phyloP scores from a whole-genome alignment of 2,113 vertebrate genomes.

The zebrafish (Danio rerio) region DNA sequence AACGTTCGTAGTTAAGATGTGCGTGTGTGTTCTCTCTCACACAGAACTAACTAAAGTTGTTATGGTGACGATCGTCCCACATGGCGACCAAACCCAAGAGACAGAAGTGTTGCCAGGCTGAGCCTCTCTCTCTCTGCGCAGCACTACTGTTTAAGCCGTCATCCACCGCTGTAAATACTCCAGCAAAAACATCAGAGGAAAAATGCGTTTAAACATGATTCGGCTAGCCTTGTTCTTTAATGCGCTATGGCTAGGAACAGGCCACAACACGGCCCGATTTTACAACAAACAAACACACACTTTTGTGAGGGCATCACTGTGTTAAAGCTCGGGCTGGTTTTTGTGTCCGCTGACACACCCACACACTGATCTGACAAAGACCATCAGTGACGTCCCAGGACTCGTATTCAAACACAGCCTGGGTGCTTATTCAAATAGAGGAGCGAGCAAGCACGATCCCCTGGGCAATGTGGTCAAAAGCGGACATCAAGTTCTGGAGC shows the following conservation, averaged over 20 bases:
- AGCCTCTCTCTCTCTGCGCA: constrained; percentile 60
- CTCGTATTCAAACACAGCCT: constrained; percentile 34
- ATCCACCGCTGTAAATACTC: constrained; percentile 9
- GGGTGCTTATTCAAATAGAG: constrained; percentile 40
- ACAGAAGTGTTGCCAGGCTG: constrained; percentile 70
- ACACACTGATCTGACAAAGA: constrained; percentile 49
- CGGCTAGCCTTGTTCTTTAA: constrained; percentile 1
- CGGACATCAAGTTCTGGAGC: background rate
- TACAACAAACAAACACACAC: constrained; percentile 38
- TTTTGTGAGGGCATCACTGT: background rate
- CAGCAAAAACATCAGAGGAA: background rate
- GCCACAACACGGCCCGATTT: constrained; percentile 17
- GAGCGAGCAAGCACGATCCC: background rate
- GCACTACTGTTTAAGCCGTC: constrained; percentile 7
- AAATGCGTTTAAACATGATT: constrained; percentile 7
- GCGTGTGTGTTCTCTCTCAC: no score
- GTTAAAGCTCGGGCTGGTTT: constrained; percentile 43
- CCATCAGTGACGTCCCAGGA: constrained; percentile 33
- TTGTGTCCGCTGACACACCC: constrained; percentile 46
- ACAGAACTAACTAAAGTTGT: constrained; percentile 42
- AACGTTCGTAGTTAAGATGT: no score
- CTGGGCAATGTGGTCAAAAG: constrained; percentile 5
- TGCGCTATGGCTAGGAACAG: background rate
- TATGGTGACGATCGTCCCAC: constrained; percentile 77
- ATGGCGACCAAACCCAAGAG: constrained; percentile 65